Conservation (phyloP, 2,113 vertebrate species). For the Indri indri region DNA sequence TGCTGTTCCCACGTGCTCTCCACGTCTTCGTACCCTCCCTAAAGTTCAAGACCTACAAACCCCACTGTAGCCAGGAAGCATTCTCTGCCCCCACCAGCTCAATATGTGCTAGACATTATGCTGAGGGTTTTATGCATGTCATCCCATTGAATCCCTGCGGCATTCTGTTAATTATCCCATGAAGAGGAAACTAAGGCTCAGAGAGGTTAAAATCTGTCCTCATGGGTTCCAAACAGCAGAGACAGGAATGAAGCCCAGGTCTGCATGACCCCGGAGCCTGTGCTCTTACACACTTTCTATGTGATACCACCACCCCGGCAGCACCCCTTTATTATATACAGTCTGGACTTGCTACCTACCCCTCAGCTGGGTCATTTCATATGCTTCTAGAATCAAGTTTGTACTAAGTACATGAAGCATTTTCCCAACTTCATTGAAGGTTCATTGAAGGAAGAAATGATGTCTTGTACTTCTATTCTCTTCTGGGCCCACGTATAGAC, state of each 20-base stretch:
- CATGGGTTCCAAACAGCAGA: not conserved
- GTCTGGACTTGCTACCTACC: not conserved
- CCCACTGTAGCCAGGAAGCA: not conserved
- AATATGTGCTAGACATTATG: too few species aligned
- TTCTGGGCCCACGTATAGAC: not conserved
- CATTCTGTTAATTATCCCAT: not conserved
- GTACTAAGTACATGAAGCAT: not conserved
- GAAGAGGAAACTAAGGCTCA: not conserved
- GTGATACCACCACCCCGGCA: not conserved
- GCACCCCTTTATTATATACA: not conserved
- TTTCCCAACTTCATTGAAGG: not conserved
- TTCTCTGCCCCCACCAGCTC: not conserved
- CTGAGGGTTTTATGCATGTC: not conserved
- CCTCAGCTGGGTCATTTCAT: not conserved
- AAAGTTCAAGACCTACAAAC: not conserved
- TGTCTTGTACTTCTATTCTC: not conserved
- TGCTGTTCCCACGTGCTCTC: not conserved
- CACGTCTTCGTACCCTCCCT: not conserved
- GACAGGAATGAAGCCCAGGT: not conserved
- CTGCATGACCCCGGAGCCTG: not conserved
- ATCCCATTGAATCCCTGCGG: not conserved
- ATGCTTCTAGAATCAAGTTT: not conserved
- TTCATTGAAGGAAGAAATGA: not conserved
- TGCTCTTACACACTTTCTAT: not conserved
- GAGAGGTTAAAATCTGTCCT: not conserved